These are phyloP conservation scores for Morpho helenor DNA, from an alignment of 2,888 invertebrate species.

Conservation along the genomic window DNA sequence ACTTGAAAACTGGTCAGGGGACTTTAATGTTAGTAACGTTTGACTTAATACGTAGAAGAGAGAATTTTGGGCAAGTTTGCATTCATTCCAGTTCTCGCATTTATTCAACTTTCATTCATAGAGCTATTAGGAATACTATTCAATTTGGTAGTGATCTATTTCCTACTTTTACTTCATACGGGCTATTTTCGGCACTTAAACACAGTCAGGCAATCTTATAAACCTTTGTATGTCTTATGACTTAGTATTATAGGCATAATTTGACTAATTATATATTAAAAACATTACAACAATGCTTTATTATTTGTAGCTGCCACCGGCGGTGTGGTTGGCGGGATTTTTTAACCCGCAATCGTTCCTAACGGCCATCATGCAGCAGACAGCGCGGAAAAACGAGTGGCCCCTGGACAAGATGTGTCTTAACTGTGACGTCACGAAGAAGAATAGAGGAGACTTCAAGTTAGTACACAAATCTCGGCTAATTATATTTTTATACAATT, in stretches of 20 bases:
- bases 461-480: conserved; percentile 41
- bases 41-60: background rate
- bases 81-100: too few relatives aligned
- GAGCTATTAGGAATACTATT: too few relatives aligned
- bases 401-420: conserved; percentile 97
- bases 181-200: background rate
- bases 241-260: too few relatives aligned
- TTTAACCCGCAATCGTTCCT: conserved; percentile 98
- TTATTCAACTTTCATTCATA: too few relatives aligned
- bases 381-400: conserved; percentile 97
- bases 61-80: too few relatives aligned
- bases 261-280: too few relatives aligned
- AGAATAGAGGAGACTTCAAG: conserved; percentile 89
- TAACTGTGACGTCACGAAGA: conserved; percentile 96
- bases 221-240: too few relatives aligned
- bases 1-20: conserved; percentile 92
- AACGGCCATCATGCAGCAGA: conserved; percentile 98
- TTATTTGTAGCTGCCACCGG: conserved; percentile 83
- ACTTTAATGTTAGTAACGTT: conserved; percentile 82
- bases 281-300: background rate
- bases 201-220: too few relatives aligned
- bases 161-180: background rate
- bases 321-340: conserved; percentile 96
- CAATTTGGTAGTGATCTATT: background rate
- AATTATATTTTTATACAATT: too few relatives aligned